Evolutionary conservation across 2,888 invertebrate species (phyloP), one percentile per base, ranked within the genome.

Genomic region (Meteorus cinctellus): DNA sequence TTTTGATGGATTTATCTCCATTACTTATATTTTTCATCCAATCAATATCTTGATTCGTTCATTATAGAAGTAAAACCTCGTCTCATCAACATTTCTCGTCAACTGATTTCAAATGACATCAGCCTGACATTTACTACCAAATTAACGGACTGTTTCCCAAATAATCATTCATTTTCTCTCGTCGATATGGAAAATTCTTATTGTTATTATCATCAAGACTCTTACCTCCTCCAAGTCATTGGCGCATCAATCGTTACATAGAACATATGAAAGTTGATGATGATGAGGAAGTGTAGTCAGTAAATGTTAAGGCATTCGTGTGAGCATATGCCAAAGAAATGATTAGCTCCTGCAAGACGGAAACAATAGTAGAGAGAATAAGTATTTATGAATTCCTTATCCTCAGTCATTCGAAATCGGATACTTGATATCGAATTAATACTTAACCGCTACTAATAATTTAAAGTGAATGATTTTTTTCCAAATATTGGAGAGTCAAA

Each of bases 201-300:
- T 14, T n/a, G 29, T 12, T 5, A n/a, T 24, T 24, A 19, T n/a
- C 10, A n/a, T 59, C 34, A 31, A 10, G 29, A 41, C 36, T 24
- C 79, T 81, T 78, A 80, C 80, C 81, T 81, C 78, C 74, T 72
- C 63, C 74, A 71, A 74, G 70, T 72, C n/a, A 74, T 67, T 65
- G 71, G 24, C 67, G 60, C 48, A 34, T 62, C 72, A 72, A 31
- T 51, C 34, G 36, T 72, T 66, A 29, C 29, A 55, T 60, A 55
- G 67, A 80, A 77, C 78, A 82, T 86, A 87, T 87, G 87, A 85
- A 86, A 87, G 87, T 81, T 82, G 82, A 71, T 76, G 81, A 65
- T 77, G 78, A 78, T 78, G 80, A 81, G 79, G 78, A 80, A 79
- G 77, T 82, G 76, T 27, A 80, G 80, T 82, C 84, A 86, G 86